Evolutionary conservation across 2,113 vertebrate genomes (phyloP).

Genomic region (Scophthalmus maximus): DNA sequence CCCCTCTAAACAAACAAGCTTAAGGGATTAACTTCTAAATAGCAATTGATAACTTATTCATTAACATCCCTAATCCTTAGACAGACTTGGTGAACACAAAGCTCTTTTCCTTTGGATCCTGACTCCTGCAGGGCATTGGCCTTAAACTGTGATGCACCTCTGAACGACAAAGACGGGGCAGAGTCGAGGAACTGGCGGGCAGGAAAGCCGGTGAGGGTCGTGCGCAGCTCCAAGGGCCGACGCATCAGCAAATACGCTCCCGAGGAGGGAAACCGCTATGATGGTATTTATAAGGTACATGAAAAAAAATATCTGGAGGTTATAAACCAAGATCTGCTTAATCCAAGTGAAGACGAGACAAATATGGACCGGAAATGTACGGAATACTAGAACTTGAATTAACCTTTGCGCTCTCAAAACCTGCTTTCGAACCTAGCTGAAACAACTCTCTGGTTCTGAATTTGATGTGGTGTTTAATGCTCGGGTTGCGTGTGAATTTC

Average conservation of each 20-base stretch:
- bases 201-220: constrained; percentile 96
- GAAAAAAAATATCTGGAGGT: too few species aligned
- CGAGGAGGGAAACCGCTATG: constrained; percentile 98
- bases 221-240: constrained; percentile 97
- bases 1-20: background rate
- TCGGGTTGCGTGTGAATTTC: background rate
- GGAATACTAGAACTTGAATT: too few species aligned
- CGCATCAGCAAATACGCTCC: constrained; percentile 99
- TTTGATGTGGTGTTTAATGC: background rate
- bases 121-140: constrained; percentile 90
- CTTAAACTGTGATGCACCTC: constrained; percentile 95
- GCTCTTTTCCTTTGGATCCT: constrained; percentile 8
- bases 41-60: background rate
- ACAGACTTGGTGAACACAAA: background rate
- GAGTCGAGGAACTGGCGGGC: constrained; percentile 98
- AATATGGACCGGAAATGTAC: too few species aligned
- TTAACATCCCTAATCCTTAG: background rate
- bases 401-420: too few species aligned
- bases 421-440: too few species aligned
- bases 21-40: background rate
- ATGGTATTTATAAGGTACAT: constrained; percentile 99
- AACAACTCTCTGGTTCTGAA: too few species aligned
- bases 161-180: constrained; percentile 98
- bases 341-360: too few species aligned
- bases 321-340: too few species aligned